phyloP scores from a whole-genome alignment of 2,113 vertebrate genomes.

The Danionella cerebrum region DNA sequence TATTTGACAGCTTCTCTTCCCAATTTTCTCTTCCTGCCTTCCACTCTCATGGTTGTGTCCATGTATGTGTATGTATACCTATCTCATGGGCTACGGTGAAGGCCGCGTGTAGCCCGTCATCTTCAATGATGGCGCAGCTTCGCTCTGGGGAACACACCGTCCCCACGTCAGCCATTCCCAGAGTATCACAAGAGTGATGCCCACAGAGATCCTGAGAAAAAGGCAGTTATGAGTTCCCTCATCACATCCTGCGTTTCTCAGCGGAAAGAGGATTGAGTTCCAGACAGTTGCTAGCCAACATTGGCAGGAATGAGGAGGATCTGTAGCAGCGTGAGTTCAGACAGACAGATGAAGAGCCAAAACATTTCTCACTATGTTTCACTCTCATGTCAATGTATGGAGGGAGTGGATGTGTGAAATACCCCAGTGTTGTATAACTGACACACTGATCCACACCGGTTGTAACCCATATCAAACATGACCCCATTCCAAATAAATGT shows the following conservation, averaged over 20 bases:
- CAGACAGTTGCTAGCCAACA: conserved; percentile 2
- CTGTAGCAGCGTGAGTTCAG: conserved; percentile 1
- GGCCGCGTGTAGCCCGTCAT: conserved; percentile 94
- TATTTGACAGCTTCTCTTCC: too few relatives aligned
- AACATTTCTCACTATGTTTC: too few relatives aligned
- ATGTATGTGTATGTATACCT: conserved; percentile 58
- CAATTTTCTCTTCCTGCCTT: too few relatives aligned
- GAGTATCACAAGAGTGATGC: conserved; percentile 96
- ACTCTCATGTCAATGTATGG: conserved; percentile 47
- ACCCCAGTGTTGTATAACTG: conserved; percentile 50
- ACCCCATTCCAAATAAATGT: too few relatives aligned
- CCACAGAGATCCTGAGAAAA: conserved; percentile 96
- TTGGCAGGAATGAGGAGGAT: background rate
- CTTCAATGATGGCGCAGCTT: conserved; percentile 98
- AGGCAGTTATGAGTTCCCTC: too few relatives aligned
- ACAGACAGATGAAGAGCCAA: conserved; percentile 14
- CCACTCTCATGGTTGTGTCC: too few relatives aligned
- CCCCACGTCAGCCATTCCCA: conserved; percentile 98
- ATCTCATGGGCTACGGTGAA: conserved; percentile 98
- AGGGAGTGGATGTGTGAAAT: conserved; percentile 56
- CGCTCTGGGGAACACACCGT: conserved; percentile 95
- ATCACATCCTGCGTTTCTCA: conserved; percentile 7
- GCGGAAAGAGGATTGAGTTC: background rate
- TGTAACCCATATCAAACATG: too few relatives aligned
- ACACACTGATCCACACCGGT: conserved; percentile 15